Base-by-base conservation (phyloP, 1,140 invertebrate genomes). In the Wiebesia pumilae region DNA sequence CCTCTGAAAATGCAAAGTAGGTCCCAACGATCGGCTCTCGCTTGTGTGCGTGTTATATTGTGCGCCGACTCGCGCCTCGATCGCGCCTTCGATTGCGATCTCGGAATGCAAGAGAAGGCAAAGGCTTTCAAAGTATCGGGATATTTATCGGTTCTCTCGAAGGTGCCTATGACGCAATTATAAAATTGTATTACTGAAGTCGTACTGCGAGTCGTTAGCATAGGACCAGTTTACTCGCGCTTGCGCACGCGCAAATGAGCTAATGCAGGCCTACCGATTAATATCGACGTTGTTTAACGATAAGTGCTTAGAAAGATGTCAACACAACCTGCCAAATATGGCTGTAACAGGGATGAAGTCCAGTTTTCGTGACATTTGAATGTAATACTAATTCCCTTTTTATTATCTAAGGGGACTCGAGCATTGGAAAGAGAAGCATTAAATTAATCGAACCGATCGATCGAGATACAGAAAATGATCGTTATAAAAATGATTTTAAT, bases 101-200 rank as follows among this genome's bases (percentile, higher is more conserved):
- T 67, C 38, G 75, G 75, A 54, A 80, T 84, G 73, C 73, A 9
- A 33, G 30, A 19, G 73, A 67, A 67, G 73, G n/a, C 38, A 67
- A 47, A 67, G 51, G 77, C 27, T n/a, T 62, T 27, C 33, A 40
- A 10, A 4, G 33, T 33, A 38, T 75, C 51, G 82, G 71, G 82
- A 10, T n/a, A 62, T 38, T 81, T 43, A 67, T 81, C 65, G 51
- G 33, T 24, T 27, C 80, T 10, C n/a, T n/a, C 38, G 51, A 65
- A 33, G 47, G 43, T 71, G 47, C 12, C 30, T 54, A n/a, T 78
- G 62, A 80, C 47, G 62, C 83, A 85, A 85, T 85, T 85, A 85
- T 62, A 67, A 81, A 85, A 85, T 81, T 73, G 24, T 51, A 75
- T 75, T 83, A 30, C 30, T 24, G 14, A 71, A 75, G 54, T 38